Base-by-base conservation (phyloP, 1,140 invertebrate genomes). In the roundworm (Caenorhabditis elegans) region DNA sequence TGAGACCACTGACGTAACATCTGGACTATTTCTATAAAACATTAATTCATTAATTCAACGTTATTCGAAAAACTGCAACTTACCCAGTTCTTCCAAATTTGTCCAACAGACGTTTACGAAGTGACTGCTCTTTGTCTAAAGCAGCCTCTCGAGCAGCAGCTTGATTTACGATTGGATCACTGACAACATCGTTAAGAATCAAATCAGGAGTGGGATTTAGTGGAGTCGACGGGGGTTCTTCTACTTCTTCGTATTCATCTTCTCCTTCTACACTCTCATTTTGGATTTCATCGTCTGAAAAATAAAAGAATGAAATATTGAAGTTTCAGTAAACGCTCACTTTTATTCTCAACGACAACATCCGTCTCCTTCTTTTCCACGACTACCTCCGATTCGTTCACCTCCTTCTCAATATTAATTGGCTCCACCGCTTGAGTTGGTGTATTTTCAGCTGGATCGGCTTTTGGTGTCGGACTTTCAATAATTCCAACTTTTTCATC, bases 211-310 rank as follows among this genome's bases (percentile, higher is more conserved):
- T n/a, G n/a, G n/a, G n/a, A n/a, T n/a, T n/a, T 10, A n/a, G 60
- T 28, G 24, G 51, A 53, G 22, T 0, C 22, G 15, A 26, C 24
- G 22, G 22, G 10, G 10, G 17, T 24, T 28, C 60, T 3, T 39
- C 17, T n/a, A 17, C 60, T 13, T 70, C 60, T 70, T 70, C 60
- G 26, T 70, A 70, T n/a, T 70, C 60, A 22, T 70, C 60, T 31
- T 70, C 60, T 70, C 60, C 60, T 43, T 70, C 60, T 22, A 70
- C 13, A 6, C 2, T 3, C 43, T 70, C 53, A 3, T 34, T 6
- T 34, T 24, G 6, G n/a, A 24, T 22, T 13, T 24, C n/a, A 8
- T 53, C 49, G 11, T 53, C 22, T 13, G 49, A n/a, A 4, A 1
- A 4, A 2, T 22, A 24, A 53, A 24, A 4, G 4, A 8, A 6